Evolutionary conservation across 2,888 invertebrate genomes (phyloP), one percentile per base, ranked within the genome.

Genomic region (Polydrusus tereticollis): DNA sequence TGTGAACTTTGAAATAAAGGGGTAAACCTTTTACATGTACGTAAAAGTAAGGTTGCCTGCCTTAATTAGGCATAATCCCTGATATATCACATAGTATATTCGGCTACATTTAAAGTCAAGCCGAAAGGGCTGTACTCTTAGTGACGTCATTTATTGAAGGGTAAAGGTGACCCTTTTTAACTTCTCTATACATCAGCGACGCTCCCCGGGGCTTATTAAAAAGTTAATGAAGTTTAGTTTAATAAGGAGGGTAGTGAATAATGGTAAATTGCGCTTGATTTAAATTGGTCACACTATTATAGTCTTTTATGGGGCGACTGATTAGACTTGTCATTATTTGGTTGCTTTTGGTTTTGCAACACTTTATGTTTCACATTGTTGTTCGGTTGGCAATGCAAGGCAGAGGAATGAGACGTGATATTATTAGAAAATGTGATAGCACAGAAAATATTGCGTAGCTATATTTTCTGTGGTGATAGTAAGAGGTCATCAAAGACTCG

Each of bases 51-150:
- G 14, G 12, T 14, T 12, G 14, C 45, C 20, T 45, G 62, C 73
- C 75, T 81, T 78, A 80, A 78, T 79, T 79, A 81, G 78, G 79
- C 77, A 79, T 77, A 77, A 79, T 73, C 75, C 76, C 69, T 80
- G 79, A 79, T 78, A 77, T 78, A 78, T 78, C 77, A 76, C 75
- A 76, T 78, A 80, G 80, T 80, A 78, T 78, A 79, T 75, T 75
- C 75, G 63, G 71, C 69, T 72, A 74, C 73, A 75, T 71, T 77
- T 77, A 79, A 73, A 78, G 73, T 38, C 4, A 16, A 16, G 14
- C 16, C 5, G 14, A n/a, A n/a, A 7, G 8, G n/a, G 20, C 4
- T 45, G 12, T 26, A 47, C 23, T 14, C 50, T 47, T 62, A 12
- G 47, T 62, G 47, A 62, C 20, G 47, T 62, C 47, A 62, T 60